Evolutionary conservation across 2,888 invertebrate genomes (phyloP).

Genomic region (Periphyllus acericola): DNA sequence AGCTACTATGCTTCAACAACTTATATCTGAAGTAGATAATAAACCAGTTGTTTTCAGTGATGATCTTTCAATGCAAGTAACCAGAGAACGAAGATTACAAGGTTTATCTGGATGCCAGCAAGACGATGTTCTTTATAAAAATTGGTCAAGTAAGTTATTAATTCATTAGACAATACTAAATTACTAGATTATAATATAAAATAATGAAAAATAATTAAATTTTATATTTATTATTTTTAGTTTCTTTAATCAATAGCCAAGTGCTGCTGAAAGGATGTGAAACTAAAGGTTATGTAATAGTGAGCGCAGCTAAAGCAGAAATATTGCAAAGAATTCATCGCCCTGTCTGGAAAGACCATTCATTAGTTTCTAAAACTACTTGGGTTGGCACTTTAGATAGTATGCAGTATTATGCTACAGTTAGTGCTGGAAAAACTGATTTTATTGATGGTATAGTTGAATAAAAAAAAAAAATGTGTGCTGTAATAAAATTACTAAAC

Average conservation of each 20-base stretch:
- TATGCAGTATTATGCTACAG: constrained; percentile 99
- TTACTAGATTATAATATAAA: not conserved
- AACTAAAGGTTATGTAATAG: constrained; percentile 95
- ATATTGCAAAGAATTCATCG: constrained; percentile 89
- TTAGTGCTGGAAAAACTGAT: constrained; percentile 82
- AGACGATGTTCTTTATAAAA: constrained; percentile 91
- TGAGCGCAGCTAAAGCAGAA: constrained; percentile 96
- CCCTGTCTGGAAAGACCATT: constrained; percentile 88
- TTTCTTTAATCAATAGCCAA: constrained; percentile 92
- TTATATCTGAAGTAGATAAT: constrained; percentile 91
- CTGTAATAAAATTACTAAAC: constrained; percentile 1
- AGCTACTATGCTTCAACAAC: constrained; percentile 85
- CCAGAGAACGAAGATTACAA: constrained; percentile 80
- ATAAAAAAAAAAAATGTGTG: not conserved
- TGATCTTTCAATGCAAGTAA: constrained; percentile 80
- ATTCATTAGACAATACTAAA: not conserved
- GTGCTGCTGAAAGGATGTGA: constrained; percentile 95
- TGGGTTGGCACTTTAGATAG: constrained; percentile 96
- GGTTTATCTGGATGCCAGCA: constrained; percentile 88
- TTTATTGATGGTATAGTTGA: constrained; percentile 71
- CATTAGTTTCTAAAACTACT: constrained; percentile 91
- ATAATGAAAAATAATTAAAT: no score
- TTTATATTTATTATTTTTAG: constrained; percentile 67
- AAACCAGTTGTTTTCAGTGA: constrained; percentile 97
- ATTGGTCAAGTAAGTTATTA: constrained; percentile 86